A percentile compares a stretch with the other conserved stretches of the same genome.
phyloP scores from a whole-genome alignment of 2,888 invertebrate species.

The Leucozona laternaria region DNA sequence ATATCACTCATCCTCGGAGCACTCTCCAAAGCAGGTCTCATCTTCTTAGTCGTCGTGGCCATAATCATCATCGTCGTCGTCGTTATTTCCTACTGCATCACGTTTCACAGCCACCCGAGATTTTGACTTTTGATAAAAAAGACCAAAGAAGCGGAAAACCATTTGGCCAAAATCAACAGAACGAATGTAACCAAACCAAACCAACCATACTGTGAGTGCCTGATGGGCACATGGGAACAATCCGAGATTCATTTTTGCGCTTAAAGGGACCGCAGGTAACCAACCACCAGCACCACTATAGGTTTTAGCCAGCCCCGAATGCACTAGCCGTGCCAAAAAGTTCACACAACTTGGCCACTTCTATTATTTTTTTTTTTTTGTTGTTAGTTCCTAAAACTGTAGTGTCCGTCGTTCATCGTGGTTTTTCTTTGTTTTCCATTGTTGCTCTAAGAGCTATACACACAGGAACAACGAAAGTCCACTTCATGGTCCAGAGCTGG shows the following conservation, averaged over 20 bases:
- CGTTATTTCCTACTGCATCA: slow-evolving; percentile 82
- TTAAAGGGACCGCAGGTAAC: slow-evolving; percentile 71
- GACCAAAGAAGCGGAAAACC: slow-evolving; percentile 74
- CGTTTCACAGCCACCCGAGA: slow-evolving; percentile 78
- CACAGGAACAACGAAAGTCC: slow-evolving; percentile 53
- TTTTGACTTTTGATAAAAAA: slow-evolving; percentile 75
- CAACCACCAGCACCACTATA: slow-evolving; percentile 12
- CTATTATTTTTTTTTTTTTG: neutral
- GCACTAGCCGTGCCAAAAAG: slow-evolving; percentile 68
- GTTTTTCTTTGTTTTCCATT: slow-evolving; percentile 55
- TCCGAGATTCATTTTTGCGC: slow-evolving; percentile 68
- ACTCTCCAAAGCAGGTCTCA: slow-evolving; percentile 71
- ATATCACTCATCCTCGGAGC: slow-evolving; percentile 74
- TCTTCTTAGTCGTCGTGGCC: slow-evolving; percentile 58
- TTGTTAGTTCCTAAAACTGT: slow-evolving; percentile 8
- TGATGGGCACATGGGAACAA: slow-evolving; percentile 70
- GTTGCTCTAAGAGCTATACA: slow-evolving; percentile 27
- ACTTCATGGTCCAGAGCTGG: slow-evolving; percentile 66
- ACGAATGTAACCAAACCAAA: slow-evolving; percentile 38
- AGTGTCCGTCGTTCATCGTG: slow-evolving; percentile 18
- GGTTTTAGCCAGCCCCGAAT: slow-evolving; percentile 33
- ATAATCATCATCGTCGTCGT: slow-evolving; percentile 72
- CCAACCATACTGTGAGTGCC: slow-evolving; percentile 9
- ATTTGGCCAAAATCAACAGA: slow-evolving; percentile 73
- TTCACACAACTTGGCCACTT: slow-evolving; percentile 70